Percentiles rank a stretch among this genome's conserved stretches.
phyloP scores from a whole-genome alignment of 2,113 vertebrate species.

The Tringa solitaria region DNA sequence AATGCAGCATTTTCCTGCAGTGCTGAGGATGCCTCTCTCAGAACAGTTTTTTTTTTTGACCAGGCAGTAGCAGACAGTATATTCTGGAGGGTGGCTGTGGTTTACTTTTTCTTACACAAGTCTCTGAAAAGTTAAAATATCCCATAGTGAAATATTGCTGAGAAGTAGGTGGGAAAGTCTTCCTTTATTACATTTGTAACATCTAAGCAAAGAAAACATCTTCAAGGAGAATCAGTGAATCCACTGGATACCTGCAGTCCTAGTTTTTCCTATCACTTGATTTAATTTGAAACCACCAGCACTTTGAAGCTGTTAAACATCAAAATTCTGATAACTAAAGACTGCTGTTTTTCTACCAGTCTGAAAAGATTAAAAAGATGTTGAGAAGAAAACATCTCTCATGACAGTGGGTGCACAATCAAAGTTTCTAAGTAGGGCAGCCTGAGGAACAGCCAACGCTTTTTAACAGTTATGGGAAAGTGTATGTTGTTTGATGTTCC shows the following conservation, averaged over 20 bases:
- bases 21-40: neutral
- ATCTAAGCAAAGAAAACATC: slow-evolving; percentile 7
- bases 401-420: slow-evolving; percentile 55
- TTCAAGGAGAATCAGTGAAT: slow-evolving; percentile 52
- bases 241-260: slow-evolving; percentile 31
- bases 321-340: slow-evolving; percentile 51
- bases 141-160: neutral
- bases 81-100: neutral
- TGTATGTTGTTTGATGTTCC: slow-evolving; percentile 33
- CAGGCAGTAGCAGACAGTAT: neutral
- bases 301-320: slow-evolving; percentile 64
- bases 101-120: neutral
- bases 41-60: neutral
- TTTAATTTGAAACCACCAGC: slow-evolving; percentile 44
- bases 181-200: neutral
- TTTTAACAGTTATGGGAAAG: slow-evolving; percentile 40
- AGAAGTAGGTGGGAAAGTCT: neutral
- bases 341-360: slow-evolving; percentile 40
- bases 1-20: neutral
- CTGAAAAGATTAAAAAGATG: slow-evolving; percentile 64
- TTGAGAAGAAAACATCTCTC: slow-evolving; percentile 46
- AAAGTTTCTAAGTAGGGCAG: slow-evolving; percentile 66
- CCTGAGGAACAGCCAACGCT: slow-evolving; percentile 39
- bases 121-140: neutral
- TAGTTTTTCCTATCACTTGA: slow-evolving; percentile 26